Evolutionary conservation across 2,797 vertebrate genomes (phyloP).

Genomic region (Alauda arvensis): DNA sequence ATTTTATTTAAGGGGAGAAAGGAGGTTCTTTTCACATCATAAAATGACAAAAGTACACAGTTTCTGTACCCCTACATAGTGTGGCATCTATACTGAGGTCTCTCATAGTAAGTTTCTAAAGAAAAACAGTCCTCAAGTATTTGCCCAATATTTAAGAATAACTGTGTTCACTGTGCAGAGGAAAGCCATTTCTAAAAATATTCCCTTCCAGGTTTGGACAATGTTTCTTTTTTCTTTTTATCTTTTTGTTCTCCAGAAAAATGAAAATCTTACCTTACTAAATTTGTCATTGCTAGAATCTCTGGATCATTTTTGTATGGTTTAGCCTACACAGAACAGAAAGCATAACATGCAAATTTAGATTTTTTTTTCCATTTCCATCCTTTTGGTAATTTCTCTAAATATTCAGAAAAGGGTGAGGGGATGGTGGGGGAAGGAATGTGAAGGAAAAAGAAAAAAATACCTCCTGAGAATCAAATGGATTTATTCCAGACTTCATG

Average conservation of each 20-base stretch:
- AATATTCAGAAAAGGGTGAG: not conserved
- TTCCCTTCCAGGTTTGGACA: not conserved
- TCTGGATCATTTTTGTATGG: slow-evolving; percentile 99
- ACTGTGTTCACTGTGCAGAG: not conserved
- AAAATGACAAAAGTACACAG: not conserved
- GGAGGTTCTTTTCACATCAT: not conserved
- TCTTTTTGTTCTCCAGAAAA: not conserved
- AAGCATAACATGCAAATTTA: slow-evolving; percentile 28
- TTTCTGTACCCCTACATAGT: not conserved
- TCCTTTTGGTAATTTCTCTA: not conserved
- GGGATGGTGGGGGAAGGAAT: fast-evolving
- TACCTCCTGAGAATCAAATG: slow-evolving; percentile 99
- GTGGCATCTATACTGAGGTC: not conserved
- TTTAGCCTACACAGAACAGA: slow-evolving; percentile 85
- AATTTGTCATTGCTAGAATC: slow-evolving; percentile 99
- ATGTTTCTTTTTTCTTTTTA: not conserved
- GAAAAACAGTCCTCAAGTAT: not conserved
- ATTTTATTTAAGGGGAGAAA: not conserved
- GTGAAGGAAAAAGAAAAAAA: not conserved
- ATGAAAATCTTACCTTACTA: slow-evolving; percentile 92
- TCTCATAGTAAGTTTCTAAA: not conserved
- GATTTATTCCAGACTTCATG: slow-evolving; percentile 99
- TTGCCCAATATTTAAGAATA: not conserved
- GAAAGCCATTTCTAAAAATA: not conserved
- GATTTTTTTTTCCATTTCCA: not conserved